Base-by-base conservation (phyloP, 2,888 invertebrate species). In the Syrista parreyssii region DNA sequence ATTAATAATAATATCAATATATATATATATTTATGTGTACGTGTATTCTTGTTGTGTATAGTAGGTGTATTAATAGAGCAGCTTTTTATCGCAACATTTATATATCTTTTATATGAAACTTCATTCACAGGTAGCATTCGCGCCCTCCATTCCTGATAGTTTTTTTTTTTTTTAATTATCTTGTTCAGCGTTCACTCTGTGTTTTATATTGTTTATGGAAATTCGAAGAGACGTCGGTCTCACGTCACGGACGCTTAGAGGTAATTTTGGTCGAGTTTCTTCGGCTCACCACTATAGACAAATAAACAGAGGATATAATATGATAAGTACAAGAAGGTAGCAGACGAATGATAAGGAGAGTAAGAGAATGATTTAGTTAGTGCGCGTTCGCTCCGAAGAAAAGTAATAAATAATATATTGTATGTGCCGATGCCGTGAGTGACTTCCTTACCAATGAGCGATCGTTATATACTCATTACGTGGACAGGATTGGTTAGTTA, bases 71-170 rank as follows among this genome's bases (percentile, higher is more conserved):
- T 12, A 40, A 40, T 40, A 40, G 36, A 40, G 15, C 85, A 88
- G 84, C 85, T 86, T 82, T 86, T 84, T 83, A 79, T 85, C 84
- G 82, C 86, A 88, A 88, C 88, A 88, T 88, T 86, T 81, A 87
- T 87, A 88, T 87, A 88, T 87, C 36, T 40, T 40, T 86, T 84
- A 85, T 88, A 86, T 86, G 86, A 88, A 89, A 88, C 87, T 89
- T 89, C 88, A 88, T 87, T 86, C 87, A 86, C 88, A 88, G 86
- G 86, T 88, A 88, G 86, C 88, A 88, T 85, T 89, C 88, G 85
- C 89, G 86, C 89, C 88, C 87, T 68, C 40, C 36, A 40, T 74
- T 79, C 73, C 72, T 12, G 75, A 79, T 79, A 77, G 81, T 83
- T 81, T 81, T 79, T 73, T 80, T 76, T 40, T 75, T 69, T 30